Percentiles rank a stretch among this genome's conserved stretches.
These are phyloP conservation scores for Chlorocebus sabaeus DNA, from an alignment of 2,113 vertebrate species.

Conservation along the genomic window DNA sequence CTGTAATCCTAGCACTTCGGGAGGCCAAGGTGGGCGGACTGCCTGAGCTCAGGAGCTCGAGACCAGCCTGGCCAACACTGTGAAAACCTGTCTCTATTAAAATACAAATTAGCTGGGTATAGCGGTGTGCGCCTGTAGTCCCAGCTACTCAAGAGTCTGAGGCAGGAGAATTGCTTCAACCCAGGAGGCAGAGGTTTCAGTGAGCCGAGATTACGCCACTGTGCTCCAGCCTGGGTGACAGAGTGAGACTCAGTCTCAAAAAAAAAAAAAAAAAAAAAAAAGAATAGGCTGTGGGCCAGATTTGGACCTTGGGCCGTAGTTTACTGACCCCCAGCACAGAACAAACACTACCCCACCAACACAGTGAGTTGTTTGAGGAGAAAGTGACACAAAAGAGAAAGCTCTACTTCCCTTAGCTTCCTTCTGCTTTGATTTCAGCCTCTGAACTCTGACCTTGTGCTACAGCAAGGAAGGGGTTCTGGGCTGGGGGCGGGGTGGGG, in stretches of 20 bases:
- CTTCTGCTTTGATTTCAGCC: not conserved
- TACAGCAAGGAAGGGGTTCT: not conserved
- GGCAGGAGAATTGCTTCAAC: too few species aligned
- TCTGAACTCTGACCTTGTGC: not conserved
- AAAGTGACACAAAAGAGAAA: rapidly evolving
- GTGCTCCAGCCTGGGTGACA: not conserved
- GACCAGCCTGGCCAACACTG: too few species aligned
- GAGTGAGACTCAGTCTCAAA: not conserved
- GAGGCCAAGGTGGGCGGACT: too few species aligned
- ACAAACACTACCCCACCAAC: too few species aligned
- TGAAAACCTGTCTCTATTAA: too few species aligned
- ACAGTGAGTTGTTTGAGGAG: not conserved
- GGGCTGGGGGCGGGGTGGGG: not conserved
- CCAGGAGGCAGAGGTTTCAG: too few species aligned
- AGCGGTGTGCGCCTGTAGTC: too few species aligned
- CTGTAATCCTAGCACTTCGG: too few species aligned
- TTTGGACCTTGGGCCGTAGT: not conserved
- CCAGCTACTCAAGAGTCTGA: too few species aligned
- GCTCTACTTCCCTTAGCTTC: not conserved
- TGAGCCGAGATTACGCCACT: too few species aligned
- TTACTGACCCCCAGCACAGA: not conserved
- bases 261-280: not conserved
- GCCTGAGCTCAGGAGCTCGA: too few species aligned
- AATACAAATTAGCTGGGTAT: too few species aligned
- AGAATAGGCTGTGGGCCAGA: not conserved